Evolutionary conservation across 2,888 invertebrate species (phyloP).

Genomic region (Chymomyza caudatula): DNA sequence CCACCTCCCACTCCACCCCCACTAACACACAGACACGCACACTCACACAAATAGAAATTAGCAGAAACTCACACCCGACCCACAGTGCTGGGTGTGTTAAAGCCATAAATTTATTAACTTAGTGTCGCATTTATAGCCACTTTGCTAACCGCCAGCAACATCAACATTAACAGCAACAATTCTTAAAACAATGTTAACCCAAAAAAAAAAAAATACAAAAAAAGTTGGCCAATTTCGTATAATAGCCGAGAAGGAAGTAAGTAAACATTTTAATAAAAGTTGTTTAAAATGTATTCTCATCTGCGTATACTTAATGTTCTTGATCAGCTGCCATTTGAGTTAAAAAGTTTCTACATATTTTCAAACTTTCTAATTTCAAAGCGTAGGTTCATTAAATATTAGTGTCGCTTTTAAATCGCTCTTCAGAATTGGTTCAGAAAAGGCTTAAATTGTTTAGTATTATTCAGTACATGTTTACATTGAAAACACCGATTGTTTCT

Average conservation of each 20-base stretch:
- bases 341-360: not conserved
- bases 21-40: constrained; percentile 9
- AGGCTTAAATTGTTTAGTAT: too few species aligned
- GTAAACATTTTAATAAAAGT: not conserved
- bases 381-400: too few species aligned
- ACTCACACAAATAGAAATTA: not conserved
- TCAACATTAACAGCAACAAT: not conserved
- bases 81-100: constrained; percentile 61
- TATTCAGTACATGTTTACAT: too few species aligned
- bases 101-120: constrained; percentile 69
- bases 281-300: not conserved
- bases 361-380: not conserved
- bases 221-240: not conserved
- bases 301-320: not conserved
- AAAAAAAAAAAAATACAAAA: constrained; percentile 24
- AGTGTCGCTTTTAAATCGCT: not conserved
- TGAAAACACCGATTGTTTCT: too few species aligned
- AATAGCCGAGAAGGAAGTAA: too few species aligned
- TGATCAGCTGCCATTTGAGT: not conserved
- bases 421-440: too few species aligned
- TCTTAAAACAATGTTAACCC: not conserved
- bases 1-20: constrained; percentile 3
- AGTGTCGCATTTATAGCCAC: constrained; percentile 67
- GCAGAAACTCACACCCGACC: constrained; percentile 24
- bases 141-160: constrained; percentile 36